Percentiles rank a stretch among this genome's conserved stretches.
phyloP scores from a whole-genome alignment of 2,113 vertebrate species.

The Scytalopus superciliaris region DNA sequence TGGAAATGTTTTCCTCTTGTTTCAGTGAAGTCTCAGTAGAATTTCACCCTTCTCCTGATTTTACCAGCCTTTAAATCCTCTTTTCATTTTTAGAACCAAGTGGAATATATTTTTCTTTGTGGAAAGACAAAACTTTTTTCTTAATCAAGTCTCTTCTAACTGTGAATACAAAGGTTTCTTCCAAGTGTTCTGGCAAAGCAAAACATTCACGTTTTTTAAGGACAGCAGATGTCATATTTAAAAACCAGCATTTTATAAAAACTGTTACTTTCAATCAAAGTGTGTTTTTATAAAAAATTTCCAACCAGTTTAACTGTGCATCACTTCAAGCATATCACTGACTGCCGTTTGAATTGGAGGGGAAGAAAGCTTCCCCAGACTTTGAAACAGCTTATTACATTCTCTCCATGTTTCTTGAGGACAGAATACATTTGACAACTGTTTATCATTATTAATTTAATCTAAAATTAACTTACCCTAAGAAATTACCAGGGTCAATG shows the following conservation, averaged over 20 bases:
- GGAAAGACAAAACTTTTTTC: background rate
- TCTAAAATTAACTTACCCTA: background rate
- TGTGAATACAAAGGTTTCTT: background rate
- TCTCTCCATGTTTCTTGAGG: background rate
- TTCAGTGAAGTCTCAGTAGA: background rate
- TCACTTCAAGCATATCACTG: background rate
- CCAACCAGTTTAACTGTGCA: background rate
- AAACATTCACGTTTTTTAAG: background rate
- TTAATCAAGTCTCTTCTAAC: background rate
- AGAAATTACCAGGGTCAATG: conserved; percentile 10
- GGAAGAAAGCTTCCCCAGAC: background rate
- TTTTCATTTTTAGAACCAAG: background rate
- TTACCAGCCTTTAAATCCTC: background rate
- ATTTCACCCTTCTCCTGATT: background rate
- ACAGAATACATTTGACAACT: background rate
- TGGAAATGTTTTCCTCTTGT: background rate
- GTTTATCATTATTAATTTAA: conserved; percentile 29
- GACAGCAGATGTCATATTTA: background rate
- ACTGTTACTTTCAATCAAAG: background rate
- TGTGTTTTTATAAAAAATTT: background rate
- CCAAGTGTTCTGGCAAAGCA: background rate
- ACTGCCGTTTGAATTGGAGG: background rate
- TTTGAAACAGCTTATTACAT: background rate
- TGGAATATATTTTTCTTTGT: background rate
- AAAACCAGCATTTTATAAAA: background rate